Conservation (phyloP, 2,888 invertebrate genomes). For the Myopa testacea region DNA sequence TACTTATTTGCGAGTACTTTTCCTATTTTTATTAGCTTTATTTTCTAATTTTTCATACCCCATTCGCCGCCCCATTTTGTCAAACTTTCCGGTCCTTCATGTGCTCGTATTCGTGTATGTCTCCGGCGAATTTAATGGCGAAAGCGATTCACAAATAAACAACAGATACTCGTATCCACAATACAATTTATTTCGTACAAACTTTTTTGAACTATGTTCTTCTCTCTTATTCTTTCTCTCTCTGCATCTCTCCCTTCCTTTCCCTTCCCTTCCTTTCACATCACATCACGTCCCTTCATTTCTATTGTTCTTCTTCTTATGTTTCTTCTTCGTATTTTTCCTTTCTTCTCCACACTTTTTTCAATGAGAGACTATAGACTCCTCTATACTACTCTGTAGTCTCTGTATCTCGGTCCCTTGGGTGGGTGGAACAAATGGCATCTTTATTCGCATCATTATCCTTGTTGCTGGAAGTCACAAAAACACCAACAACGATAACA, state of each 20-base stretch:
- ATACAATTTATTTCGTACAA: background rate
- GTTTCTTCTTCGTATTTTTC: too few species aligned
- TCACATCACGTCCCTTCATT: background rate
- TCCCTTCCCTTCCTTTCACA: background rate
- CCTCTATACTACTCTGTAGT: too few species aligned
- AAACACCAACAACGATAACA: background rate
- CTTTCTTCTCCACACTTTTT: background rate
- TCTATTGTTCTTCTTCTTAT: background rate
- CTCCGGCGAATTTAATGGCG: too few species aligned
- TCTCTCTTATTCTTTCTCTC: background rate
- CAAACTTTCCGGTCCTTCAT: too few species aligned
- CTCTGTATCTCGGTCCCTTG: background rate
- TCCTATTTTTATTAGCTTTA: too few species aligned
- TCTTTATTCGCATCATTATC: constrained; percentile 3
- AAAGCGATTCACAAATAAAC: too few species aligned
- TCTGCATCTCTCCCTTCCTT: background rate
- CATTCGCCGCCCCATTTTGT: too few species aligned
- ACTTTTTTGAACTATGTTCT: background rate
- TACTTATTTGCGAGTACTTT: too few species aligned
- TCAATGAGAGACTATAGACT: background rate
- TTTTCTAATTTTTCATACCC: too few species aligned
- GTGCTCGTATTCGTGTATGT: too few species aligned
- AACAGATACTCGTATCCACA: too few species aligned
- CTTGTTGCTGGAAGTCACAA: background rate
- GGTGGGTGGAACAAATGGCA: background rate